These are phyloP conservation scores for Steinernema feltiae DNA, from an alignment of 1,140 invertebrate genomes.

Conservation along the genomic window DNA sequence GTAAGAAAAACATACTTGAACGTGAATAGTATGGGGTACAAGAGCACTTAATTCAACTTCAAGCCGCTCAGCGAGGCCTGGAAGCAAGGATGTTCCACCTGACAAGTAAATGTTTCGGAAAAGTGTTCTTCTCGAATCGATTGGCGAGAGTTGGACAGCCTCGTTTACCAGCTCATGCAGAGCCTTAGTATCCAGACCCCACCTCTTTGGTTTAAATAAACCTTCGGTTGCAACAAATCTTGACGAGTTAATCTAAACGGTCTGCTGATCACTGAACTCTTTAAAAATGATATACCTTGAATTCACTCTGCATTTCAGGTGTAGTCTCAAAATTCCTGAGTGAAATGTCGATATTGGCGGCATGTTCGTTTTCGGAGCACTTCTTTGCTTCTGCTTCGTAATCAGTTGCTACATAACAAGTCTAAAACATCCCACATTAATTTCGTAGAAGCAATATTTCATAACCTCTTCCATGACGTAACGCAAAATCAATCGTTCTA, in stretches of 20 bases:
- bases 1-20: slow-evolving; percentile 61
- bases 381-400: slow-evolving; percentile 60
- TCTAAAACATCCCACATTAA: slow-evolving; percentile 44
- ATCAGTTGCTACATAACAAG: slow-evolving; percentile 63
- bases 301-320: slow-evolving; percentile 40
- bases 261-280: neutral
- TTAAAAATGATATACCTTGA: slow-evolving; percentile 27
- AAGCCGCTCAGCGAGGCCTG: slow-evolving; percentile 65
- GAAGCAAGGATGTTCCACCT: slow-evolving; percentile 65
- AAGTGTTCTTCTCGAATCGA: slow-evolving; percentile 54
- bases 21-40: slow-evolving; percentile 64
- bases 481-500: slow-evolving; percentile 60
- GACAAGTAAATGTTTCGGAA: slow-evolving; percentile 62
- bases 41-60: slow-evolving; percentile 64
- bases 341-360: slow-evolving; percentile 56
- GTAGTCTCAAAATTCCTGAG: slow-evolving; percentile 55
- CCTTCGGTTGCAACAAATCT: slow-evolving; percentile 65
- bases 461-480: slow-evolving; percentile 60
- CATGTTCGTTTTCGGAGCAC: slow-evolving; percentile 57
- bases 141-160: slow-evolving; percentile 61
- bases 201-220: slow-evolving; percentile 65
- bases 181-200: slow-evolving; percentile 65
- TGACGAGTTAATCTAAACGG: slow-evolving; percentile 40
- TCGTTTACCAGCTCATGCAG: slow-evolving; percentile 65
- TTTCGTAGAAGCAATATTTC: slow-evolving; percentile 45